Percentiles rank a stretch among this genome's conserved stretches.
These are phyloP conservation scores for Epizoanthus scotinus DNA, from an alignment of 92 coral and sea anemone species.

Conservation along the genomic window DNA sequence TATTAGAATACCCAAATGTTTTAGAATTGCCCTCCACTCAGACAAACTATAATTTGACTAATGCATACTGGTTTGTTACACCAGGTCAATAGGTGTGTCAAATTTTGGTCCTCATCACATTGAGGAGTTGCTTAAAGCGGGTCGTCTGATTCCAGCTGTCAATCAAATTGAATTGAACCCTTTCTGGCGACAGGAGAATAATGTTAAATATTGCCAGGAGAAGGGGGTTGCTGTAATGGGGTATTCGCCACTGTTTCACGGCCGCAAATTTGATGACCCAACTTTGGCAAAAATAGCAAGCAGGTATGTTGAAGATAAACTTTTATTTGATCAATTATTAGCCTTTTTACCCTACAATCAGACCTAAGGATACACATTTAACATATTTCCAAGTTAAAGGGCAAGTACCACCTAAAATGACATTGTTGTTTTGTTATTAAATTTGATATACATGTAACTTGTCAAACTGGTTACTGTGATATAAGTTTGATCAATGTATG, in stretches of 20 bases:
- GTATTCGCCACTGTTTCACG: slow-evolving; percentile 68
- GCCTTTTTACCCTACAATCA: not conserved
- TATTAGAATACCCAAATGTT: too few species aligned
- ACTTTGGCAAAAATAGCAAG: slow-evolving; percentile 61
- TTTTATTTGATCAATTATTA: not conserved
- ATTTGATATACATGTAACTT: too few species aligned
- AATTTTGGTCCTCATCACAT: slow-evolving; percentile 78
- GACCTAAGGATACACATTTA: too few species aligned
- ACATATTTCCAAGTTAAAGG: too few species aligned
- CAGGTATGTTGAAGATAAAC: slow-evolving; percentile 46
- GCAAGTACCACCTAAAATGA: too few species aligned
- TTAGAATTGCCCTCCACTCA: not conserved
- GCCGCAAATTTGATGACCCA: slow-evolving; percentile 58
- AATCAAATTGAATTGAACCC: slow-evolving; percentile 84
- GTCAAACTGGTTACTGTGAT: too few species aligned
- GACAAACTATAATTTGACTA: not conserved
- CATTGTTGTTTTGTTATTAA: too few species aligned
- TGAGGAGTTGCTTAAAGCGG: slow-evolving; percentile 70
- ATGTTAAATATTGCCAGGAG: slow-evolving; percentile 61
- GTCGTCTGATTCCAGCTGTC: slow-evolving; percentile 81
- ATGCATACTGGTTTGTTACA: not conserved
- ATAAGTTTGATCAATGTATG: too few species aligned
- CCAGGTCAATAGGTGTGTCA: slow-evolving; percentile 87
- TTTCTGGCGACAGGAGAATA: slow-evolving; percentile 71
- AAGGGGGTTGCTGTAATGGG: slow-evolving; percentile 67